phyloP scores from a whole-genome alignment of 2,888 invertebrate genomes.

The Nineta flava region DNA sequence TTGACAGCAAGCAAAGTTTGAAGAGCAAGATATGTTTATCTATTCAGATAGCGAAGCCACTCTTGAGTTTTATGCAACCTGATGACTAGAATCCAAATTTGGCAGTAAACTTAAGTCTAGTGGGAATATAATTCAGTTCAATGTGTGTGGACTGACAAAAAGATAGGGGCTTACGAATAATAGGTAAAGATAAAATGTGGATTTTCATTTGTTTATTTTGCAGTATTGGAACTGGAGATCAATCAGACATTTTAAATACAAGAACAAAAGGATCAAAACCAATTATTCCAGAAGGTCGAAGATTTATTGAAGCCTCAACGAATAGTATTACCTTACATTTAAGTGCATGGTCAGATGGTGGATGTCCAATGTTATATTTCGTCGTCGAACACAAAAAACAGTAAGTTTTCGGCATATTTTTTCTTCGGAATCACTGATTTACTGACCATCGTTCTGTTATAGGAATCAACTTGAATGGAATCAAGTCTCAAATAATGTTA shows the following conservation, averaged over 20 bases:
- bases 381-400: constrained; percentile 89
- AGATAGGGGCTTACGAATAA: too few species aligned
- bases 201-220: constrained; percentile 11
- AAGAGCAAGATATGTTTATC: too few species aligned
- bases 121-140: too few species aligned
- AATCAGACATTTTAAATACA: constrained; percentile 75
- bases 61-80: too few species aligned
- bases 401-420: constrained; percentile 29
- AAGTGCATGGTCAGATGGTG: constrained; percentile 86
- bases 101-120: too few species aligned
- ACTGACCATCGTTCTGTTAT: constrained; percentile 11
- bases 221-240: constrained; percentile 83
- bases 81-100: too few species aligned
- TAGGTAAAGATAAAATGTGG: too few species aligned
- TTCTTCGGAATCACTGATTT: neutral
- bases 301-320: constrained; percentile 85
- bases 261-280: constrained; percentile 90
- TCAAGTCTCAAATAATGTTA: constrained; percentile 84
- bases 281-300: constrained; percentile 74
- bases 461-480: constrained; percentile 82
- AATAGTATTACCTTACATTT: constrained; percentile 84
- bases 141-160: too few species aligned
- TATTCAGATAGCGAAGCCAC: too few species aligned
- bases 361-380: constrained; percentile 90
- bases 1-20: too few species aligned